These are phyloP conservation scores for Drosophila meridiana DNA, from an alignment of 2,888 invertebrate species.

Conservation along the genomic window DNA sequence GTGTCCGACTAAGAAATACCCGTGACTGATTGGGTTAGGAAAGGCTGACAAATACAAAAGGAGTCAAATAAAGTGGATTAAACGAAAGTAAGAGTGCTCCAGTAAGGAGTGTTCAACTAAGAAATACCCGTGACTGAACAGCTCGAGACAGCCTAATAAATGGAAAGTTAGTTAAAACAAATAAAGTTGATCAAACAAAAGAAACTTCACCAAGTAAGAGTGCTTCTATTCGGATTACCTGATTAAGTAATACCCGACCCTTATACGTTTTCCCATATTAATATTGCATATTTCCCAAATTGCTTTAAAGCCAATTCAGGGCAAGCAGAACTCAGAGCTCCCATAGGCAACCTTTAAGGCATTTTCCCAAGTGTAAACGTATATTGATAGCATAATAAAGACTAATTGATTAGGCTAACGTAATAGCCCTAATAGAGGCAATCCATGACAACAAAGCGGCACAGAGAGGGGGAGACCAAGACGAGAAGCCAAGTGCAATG, in stretches of 20 bases:
- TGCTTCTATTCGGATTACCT: not conserved
- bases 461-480: not conserved
- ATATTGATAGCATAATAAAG: not conserved
- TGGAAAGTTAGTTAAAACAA: not conserved
- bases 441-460: not conserved
- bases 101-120: not conserved
- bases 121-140: not conserved
- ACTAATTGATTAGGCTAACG: slow-evolving; percentile 9
- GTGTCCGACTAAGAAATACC: not conserved
- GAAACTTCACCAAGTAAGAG: not conserved
- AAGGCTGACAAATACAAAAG: too few relatives aligned
- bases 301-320: not conserved
- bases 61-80: too few relatives aligned
- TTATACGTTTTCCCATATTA: not conserved
- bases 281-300: not conserved
- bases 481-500: not conserved
- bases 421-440: not conserved
- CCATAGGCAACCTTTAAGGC: not conserved
- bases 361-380: not conserved
- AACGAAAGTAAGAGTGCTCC: not conserved
- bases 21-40: too few relatives aligned
- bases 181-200: not conserved
- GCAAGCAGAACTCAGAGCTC: not conserved
- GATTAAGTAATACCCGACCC: not conserved
- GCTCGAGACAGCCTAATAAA: not conserved